Conservation (phyloP, 23 tunicate species). For the Botrylloides violaceus region DNA sequence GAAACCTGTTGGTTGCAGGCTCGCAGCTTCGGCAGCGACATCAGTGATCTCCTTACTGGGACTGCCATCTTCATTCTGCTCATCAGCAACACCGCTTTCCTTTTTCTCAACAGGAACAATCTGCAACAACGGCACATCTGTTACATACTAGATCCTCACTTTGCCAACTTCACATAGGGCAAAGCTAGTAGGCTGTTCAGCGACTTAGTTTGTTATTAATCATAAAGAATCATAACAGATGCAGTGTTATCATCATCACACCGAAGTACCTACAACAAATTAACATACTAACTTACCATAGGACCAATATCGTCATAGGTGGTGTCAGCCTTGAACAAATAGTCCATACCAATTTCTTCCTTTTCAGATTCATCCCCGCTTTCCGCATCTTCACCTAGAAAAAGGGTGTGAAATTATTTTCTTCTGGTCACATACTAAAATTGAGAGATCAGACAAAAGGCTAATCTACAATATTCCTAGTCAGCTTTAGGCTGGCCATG, state of each 20-base stretch:
- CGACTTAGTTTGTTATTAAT: conserved; percentile 11
- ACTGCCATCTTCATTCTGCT: conserved; percentile 18
- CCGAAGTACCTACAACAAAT: background rate
- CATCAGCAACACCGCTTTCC: background rate
- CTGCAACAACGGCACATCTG: background rate
- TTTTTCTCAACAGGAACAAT: conserved; percentile 2
- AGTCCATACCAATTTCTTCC: conserved; percentile 80
- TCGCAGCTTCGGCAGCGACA: conserved; percentile 83
- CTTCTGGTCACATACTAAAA: too few species aligned
- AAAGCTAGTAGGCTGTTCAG: conserved; percentile 19
- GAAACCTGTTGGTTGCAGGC: conserved; percentile 90
- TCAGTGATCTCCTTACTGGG: conserved; percentile 66
- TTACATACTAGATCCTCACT: too few species aligned
- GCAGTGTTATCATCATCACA: conserved; percentile 9
- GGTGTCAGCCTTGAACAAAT: conserved; percentile 27
- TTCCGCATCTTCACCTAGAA: conserved; percentile 9
- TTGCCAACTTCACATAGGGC: background rate
- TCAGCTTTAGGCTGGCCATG: too few species aligned
- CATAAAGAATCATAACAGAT: background rate
- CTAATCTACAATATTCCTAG: too few species aligned
- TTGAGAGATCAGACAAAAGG: too few species aligned
- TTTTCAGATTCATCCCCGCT: conserved; percentile 15
- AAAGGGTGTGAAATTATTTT: too few species aligned
- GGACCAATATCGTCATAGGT: conserved; percentile 6
- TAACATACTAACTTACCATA: background rate